Base-by-base conservation (phyloP, 2,888 invertebrate genomes). In the Synergus itoensis region DNA sequence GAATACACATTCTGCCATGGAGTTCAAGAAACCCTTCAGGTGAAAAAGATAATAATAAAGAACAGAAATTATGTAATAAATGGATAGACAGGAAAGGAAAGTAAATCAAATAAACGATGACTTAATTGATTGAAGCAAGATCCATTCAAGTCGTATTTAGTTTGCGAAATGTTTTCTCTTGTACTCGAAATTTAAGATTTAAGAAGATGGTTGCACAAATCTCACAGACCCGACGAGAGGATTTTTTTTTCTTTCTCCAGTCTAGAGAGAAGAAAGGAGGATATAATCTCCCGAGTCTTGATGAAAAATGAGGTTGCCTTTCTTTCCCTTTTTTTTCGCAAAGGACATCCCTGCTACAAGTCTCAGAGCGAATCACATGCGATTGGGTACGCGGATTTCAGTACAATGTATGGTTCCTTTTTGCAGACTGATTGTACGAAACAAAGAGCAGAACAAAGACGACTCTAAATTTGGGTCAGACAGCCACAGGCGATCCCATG, bases 391-490 rank as follows among this genome's bases (percentile, higher is more conserved):
- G 48, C 45, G 69, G 69, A 28, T 69, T 69, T 48, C 28, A 73
- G 40, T 73, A 48, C 73, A 53, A 73, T 73, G 73, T 53, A 53
- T 73, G 53, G 69, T 73, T 48, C 48, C 48, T 73, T 73, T 48
- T 28, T 60, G 21, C 5, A 21, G 82, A 76, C 78, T 80, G 83
- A 79, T 79, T 82, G 81, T 82, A 45, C 78, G 76, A 78, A 80
- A 82, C 78, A 82, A 79, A 81, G 79, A 81, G 67, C 21, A 57
- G 77, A 81, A 75, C 80, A 40, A 67, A 67, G 78, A 69, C 18
- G 36, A 77, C 79, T 64, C 69, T 73, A 77, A 79, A 81, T 79
- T 79, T 81, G 79, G 77, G 82, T 82, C 79, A 78, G 75, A 77
- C 67, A 53, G 80, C 79, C 80, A 80, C 80, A 63, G 77, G 81